Base-by-base conservation (phyloP, 2,888 invertebrate genomes). In the Apodemia mormo region DNA sequence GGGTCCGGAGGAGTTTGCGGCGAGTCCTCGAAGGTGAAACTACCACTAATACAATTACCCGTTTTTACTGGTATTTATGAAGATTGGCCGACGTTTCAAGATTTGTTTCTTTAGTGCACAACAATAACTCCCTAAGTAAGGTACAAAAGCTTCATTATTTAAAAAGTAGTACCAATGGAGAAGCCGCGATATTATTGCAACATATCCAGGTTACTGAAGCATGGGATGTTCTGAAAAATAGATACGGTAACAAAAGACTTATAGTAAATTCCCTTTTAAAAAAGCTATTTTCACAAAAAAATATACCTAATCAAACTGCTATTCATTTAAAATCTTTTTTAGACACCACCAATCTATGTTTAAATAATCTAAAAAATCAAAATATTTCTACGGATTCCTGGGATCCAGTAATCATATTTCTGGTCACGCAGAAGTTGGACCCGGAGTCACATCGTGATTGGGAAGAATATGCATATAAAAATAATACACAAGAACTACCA, bases 401-500 rank as follows among this genome's bases (percentile, higher is more conserved):
- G 78, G 76, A 78, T 72, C 74, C 75, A 10, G 2, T 79, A 40
- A 73, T 79, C 22, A 73, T 79, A 67, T 77, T 74, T 72, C 67
- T 79, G 29, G 70, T 77, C 0, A 67, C 68, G 6, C 76, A 77
- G 61, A 77, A 76, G 54, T 66, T 78, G 70, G 78, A 79, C 67
- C 70, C 74, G 29, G 77, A 77, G 37, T 67, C 77, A 66, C 76
- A 76, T 37, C 72, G 72, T 4, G 70, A 73, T 0, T 79, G 75
- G 76, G 77, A 79, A 71, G 56, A 77, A 30, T 22, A 70, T 70
- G 65, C 72, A 1, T 72, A 71, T 43, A 67, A 43, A 54, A 67
- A 70, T 64, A 56, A 70, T n/a, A 14, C 61, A 1, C 67, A 75
- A 9, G 68, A 67, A 29, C 67, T 76, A 52, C 74, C 76, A 10